A percentile compares a stretch with the other conserved stretches of the same genome.
phyloP scores from a whole-genome alignment of 64 coral and sea anemone species.

The Cladopsammia gracilis region DNA sequence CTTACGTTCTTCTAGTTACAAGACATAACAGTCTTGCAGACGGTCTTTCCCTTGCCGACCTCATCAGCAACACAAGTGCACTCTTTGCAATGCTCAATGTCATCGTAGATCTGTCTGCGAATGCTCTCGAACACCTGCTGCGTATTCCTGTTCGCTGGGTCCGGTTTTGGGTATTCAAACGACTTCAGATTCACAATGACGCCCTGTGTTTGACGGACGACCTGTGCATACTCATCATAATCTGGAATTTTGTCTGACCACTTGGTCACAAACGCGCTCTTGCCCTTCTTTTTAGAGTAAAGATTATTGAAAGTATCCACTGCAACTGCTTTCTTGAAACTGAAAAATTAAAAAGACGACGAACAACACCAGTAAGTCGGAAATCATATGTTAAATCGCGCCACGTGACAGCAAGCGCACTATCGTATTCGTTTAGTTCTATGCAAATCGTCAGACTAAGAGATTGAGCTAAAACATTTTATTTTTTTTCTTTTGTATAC shows the following conservation, averaged over 20 bases:
- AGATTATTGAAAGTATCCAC: conserved; percentile 39
- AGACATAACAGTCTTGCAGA: conserved; percentile 32
- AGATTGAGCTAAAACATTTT: too few relatives aligned
- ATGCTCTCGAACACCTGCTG: conserved; percentile 22
- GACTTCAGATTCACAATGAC: conserved; percentile 69
- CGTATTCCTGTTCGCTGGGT: not conserved
- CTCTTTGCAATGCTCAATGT: conserved; percentile 18
- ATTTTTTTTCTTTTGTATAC: too few relatives aligned
- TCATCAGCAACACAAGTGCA: conserved; percentile 62
- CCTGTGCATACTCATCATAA: conserved; percentile 71
- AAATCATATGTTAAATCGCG: not conserved
- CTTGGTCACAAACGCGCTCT: conserved; percentile 4
- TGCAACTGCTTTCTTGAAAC: conserved; percentile 62
- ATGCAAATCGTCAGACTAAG: too few relatives aligned
- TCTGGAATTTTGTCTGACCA: not conserved
- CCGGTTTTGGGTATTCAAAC: conserved; percentile 16
- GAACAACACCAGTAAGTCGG: not conserved
- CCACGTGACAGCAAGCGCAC: too few relatives aligned
- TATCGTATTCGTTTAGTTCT: too few relatives aligned
- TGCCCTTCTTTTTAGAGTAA: conserved; percentile 24
- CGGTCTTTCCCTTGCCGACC: conserved; percentile 63
- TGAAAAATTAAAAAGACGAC: not conserved
- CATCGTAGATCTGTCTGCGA: conserved; percentile 13
- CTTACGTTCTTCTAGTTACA: conserved; percentile 9
- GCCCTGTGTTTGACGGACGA: conserved; percentile 60